Base-by-base conservation (phyloP, 1,140 invertebrate genomes). In the Drosophila bipectinata region DNA sequence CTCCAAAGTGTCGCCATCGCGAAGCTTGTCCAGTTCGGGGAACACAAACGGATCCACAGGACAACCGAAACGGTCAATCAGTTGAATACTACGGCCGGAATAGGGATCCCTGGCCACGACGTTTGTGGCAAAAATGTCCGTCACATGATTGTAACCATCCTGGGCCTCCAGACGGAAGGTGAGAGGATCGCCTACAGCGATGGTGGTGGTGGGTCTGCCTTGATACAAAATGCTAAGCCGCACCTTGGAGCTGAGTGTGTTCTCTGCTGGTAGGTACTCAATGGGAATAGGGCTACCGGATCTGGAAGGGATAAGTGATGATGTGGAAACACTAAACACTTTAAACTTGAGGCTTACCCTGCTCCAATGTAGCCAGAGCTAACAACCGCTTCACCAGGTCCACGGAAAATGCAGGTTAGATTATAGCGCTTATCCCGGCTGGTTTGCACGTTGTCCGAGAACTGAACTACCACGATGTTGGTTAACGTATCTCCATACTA, bases 61-160 rank as follows among this genome's bases (percentile, higher is more conserved):
- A 84, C 97, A 98, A 24, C 97, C 97, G 83, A 96, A 95, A 92
- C 96, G 93, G 92, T 98, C 97, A 64, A 98, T 98, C 0, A 98
- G 92, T 79, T 97, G 97, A 26, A 98, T 97, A 37, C 96, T 97
- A 87, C 97, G 92, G 48, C 97, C 97, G 0, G 97, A 96, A 88
- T 98, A 98, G 1, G 97, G 97, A 94, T 98, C 97, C 88, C 97
- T 94, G 1, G 97, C 97, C n/a, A 98, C 96, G 0, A 98, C 97
- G 91, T 98, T 98, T 0, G 96, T 98, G 2, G 97, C 97, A 88
- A 98, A 98, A 59, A 98, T 98, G 79, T 98, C 97, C 0, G 95
- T 96, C 0, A 95, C 94, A 72, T 97, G 97, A 91, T 97, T 97
- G 81, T 97, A 97, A 73, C 97, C 97, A 88, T 97, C 96, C 92